A percentile compares a stretch with the other conserved stretches of the same genome.
These are phyloP conservation scores for Oryctes rhinoceros DNA, from an alignment of 1,140 invertebrate genomes.

Conservation along the genomic window DNA sequence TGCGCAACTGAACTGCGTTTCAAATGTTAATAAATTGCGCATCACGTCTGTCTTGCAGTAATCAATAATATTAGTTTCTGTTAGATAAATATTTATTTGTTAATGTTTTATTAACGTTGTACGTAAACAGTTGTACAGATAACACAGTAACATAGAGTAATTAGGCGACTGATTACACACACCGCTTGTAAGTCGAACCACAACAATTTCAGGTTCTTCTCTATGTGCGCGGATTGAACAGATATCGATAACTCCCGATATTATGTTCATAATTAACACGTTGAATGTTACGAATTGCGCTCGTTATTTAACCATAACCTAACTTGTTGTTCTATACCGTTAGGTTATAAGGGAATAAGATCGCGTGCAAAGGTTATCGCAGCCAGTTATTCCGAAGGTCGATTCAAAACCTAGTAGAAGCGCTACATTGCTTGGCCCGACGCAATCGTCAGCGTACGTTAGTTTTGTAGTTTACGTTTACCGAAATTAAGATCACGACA, in stretches of 20 bases:
- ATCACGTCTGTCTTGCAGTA: too few species aligned
- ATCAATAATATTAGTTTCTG: too few species aligned
- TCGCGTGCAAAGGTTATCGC: constrained; percentile 25
- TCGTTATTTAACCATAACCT: constrained; percentile 15
- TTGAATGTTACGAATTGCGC: neutral
- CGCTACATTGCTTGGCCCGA: neutral
- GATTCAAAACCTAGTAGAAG: neutral
- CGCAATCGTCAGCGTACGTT: neutral
- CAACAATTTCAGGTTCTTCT: neutral
- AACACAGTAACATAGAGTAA: neutral
- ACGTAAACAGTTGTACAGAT: neutral
- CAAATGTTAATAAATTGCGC: too few species aligned
- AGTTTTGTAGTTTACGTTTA: constrained; percentile 18
- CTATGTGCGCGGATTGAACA: neutral
- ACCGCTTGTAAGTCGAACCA: neutral
- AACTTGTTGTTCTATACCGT: constrained; percentile 11
- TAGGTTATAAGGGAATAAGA: neutral
- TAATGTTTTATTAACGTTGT: too few species aligned
- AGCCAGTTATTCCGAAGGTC: constrained; percentile 16
- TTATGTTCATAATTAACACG: constrained; percentile 14
- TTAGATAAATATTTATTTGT: too few species aligned
- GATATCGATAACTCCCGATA: neutral
- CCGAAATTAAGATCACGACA: neutral
- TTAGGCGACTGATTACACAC: neutral
- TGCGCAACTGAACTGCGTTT: too few species aligned